Conservation (phyloP, 2,888 invertebrate genomes). For the Ptychoptera contaminata region DNA sequence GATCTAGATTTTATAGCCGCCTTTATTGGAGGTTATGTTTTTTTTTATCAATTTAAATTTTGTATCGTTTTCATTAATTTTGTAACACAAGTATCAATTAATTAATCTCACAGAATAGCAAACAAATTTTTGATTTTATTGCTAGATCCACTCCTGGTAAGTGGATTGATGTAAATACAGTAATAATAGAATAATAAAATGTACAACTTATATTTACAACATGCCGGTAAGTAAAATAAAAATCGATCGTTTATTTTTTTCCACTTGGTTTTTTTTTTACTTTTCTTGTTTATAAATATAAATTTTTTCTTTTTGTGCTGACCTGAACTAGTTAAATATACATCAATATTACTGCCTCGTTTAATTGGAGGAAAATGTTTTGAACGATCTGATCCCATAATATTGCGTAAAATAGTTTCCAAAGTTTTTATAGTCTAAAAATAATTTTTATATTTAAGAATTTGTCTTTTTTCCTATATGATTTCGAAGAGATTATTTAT, state of each 20-base stretch:
- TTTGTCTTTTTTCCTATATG: constrained; percentile 23
- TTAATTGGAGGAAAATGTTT: constrained; percentile 70
- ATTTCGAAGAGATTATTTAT: constrained; percentile 11
- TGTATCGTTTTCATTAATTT: too few relatives aligned
- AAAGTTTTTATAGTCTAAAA: constrained; percentile 56
- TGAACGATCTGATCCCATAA: constrained; percentile 56
- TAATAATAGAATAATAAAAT: background rate
- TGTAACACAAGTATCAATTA: too few relatives aligned
- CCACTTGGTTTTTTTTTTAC: too few relatives aligned
- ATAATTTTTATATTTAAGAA: constrained; percentile 21
- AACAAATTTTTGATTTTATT: background rate
- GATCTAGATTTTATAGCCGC: background rate
- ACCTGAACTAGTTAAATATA: constrained; percentile 81
- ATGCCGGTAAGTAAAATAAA: too few relatives aligned
- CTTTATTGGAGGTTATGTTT: too few relatives aligned
- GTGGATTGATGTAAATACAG: background rate
- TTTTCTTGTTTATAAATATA: background rate
- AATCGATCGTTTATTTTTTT: too few relatives aligned
- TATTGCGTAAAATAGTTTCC: constrained; percentile 57
- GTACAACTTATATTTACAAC: too few relatives aligned
- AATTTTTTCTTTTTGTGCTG: constrained; percentile 25
- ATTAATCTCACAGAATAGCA: too few relatives aligned
- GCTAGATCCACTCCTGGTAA: background rate
- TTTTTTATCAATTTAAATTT: too few relatives aligned
- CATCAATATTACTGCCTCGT: constrained; percentile 67